These are phyloP conservation scores for Drosophila ustulata DNA, from an alignment of 2,888 invertebrate genomes.

Conservation along the genomic window DNA sequence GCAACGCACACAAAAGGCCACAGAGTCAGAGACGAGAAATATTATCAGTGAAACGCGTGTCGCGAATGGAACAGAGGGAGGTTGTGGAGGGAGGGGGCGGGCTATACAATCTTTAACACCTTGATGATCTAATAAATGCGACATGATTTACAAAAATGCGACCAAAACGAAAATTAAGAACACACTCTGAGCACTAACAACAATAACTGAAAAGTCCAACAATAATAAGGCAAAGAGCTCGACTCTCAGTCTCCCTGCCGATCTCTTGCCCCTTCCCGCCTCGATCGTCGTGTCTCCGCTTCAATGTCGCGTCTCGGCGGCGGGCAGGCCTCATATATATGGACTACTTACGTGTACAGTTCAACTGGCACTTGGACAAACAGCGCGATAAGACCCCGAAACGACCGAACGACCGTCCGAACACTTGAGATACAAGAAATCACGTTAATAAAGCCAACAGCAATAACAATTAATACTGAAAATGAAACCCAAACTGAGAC, in stretches of 20 bases:
- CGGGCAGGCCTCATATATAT: slow-evolving; percentile 40
- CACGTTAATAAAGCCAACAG: slow-evolving; percentile 62
- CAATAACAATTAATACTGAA: slow-evolving; percentile 35
- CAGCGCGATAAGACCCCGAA: slow-evolving; percentile 69
- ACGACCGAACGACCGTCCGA: slow-evolving; percentile 32
- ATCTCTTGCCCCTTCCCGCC: not conserved
- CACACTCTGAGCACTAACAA: slow-evolving; percentile 12
- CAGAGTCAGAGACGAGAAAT: slow-evolving; percentile 27
- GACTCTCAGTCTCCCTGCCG: not conserved
- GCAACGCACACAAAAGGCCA: slow-evolving; percentile 44
- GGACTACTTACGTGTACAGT: slow-evolving; percentile 62
- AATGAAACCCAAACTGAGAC: slow-evolving; percentile 18
- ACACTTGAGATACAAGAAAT: slow-evolving; percentile 79
- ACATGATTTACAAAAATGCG: slow-evolving; percentile 76
- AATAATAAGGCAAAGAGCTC: slow-evolving; percentile 20
- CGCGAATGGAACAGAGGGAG: slow-evolving; percentile 1
- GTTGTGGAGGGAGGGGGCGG: not conserved
- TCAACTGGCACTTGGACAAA: slow-evolving; percentile 80
- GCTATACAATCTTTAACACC: slow-evolving; percentile 77
- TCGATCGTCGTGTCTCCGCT: not conserved
- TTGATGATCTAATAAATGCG: slow-evolving; percentile 80
- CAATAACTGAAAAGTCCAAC: slow-evolving; percentile 24
- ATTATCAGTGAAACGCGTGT: slow-evolving; percentile 73
- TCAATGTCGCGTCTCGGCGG: slow-evolving; percentile 1
- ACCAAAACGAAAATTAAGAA: slow-evolving; percentile 55